Base-by-base conservation (phyloP, 1,140 invertebrate genomes). In the Sinonovacula constricta region DNA sequence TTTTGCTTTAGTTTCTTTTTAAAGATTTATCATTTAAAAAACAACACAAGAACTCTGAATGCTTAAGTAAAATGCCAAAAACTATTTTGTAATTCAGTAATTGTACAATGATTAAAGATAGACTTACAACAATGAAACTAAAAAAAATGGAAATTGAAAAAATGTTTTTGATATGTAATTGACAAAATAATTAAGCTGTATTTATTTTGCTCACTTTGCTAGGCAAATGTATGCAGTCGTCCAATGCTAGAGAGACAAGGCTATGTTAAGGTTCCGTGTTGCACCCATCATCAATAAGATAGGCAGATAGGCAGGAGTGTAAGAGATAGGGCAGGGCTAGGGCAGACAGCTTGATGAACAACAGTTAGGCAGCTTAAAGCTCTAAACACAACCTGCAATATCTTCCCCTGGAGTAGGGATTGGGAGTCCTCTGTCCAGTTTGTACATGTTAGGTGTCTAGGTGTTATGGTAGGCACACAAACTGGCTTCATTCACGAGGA, bases 191-290 rank as follows among this genome's bases (percentile, higher is more conserved):
- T 10, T 45, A 7, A 45, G 39, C 7, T 10, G 18, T 45, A 18
- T 45, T 45, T 45, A 45, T 45, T 45, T 45, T n/a, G 39, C 39
- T 45, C 39, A 45, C 39, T 45, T 45, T 45, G 39, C 39, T 45
- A 45, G 39, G 39, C 39, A 45, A 45, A 10, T 45, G 39, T 45
- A 45, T 45, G 39, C 39, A 45, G 39, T 10, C 7, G 18, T 18
- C 39, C 39, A 45, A 45, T 45, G 39, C 7, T 45, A 45, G 39
- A 18, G 7, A 45, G 39, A 45, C 39, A 45, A 18, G 39, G n/a
- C n/a, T n/a, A n/a, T n/a, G n/a, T n/a, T n/a, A n/a, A n/a, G n/a
- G n/a, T n/a, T n/a, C n/a, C n/a, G n/a, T n/a, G n/a, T n/a, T n/a
- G n/a, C n/a, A n/a, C n/a, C n/a, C n/a, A n/a, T n/a, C n/a, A n/a